Base-by-base conservation (phyloP, 2,797 vertebrate genomes). In the Ctenosaura bakeri region DNA sequence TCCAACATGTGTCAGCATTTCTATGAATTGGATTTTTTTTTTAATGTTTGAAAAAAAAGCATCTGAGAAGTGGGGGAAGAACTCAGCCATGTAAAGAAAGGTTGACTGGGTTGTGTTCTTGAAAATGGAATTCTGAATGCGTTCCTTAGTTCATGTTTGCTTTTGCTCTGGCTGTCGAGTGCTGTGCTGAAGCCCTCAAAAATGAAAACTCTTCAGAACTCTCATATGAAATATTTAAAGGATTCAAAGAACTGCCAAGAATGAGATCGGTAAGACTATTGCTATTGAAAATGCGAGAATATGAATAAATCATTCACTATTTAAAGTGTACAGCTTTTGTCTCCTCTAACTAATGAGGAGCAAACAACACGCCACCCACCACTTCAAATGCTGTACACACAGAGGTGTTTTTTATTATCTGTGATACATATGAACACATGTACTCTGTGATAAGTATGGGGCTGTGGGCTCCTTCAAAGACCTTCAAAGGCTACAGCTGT, bases 241-340 rank as follows among this genome's bases (percentile, higher is more conserved):
- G 29, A 78, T 87, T 94, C 77, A 88, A 78, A 4, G 12, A n/a
- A 74, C 73, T 93, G 90, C 93, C 90, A 88, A 62, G 64, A 81
- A 16, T 10, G 38, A 16, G 91, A 89, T 81, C 80, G 74, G 0
- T 73, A 88, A 71, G 35, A 32, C n/a, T 64, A 86, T 78, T 16
- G 88, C 50, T 91, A 90, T 91, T 93, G 38, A 0, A 42, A 94
- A 84, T 84, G 78, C 71, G 90, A 83, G 95, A 95, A 94, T 93
- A 94, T 93, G 94, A 96, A 94, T 92, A 96, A 96, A 92, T 92
- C 73, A 54, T 89, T 66, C 59, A 89, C 86, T 94, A 93, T 94
- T 96, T 96, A 92, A 94, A 93, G 3, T 4, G 38, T 89, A 86
- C 88, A 82, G 79, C 94, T 94, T 85, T 82, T 74, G 88, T 88